Base-by-base conservation (phyloP, 2,888 invertebrate species). In the Kuschelorhynchus macadamiae region DNA sequence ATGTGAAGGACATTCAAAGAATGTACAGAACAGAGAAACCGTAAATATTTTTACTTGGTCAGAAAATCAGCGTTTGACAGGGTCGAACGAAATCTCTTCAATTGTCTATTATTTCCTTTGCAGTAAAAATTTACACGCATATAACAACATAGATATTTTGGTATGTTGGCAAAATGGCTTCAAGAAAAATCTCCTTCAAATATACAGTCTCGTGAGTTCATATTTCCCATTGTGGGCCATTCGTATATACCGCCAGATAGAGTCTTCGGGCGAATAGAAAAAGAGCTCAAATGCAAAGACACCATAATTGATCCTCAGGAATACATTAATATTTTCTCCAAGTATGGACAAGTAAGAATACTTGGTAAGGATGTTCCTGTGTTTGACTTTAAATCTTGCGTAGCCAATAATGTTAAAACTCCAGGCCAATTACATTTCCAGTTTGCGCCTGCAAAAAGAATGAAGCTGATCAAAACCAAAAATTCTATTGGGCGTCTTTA, bases 31-130 rank as follows among this genome's bases (percentile, higher is more conserved):
- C 11, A 36, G 12, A 12, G 36, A 36, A 12, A 36, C 36, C 36
- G 36, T 36, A 3, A 36, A 36, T 36, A 11, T 36, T 12, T 36
- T 36, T 9, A 36, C 36, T 36, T 36, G 36, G 36, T 9, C 11
- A 36, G 36, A 36, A 36, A 36, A 11, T 36, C 11, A 12, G 11
- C 36, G 36, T 3, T 11, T 12, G 11, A 36, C 3, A 36, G 36
- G 12, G 2, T 36, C 36, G 2, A 36, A 36, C 36, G 36, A 12
- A 36, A 36, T 36, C 3, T 36, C 36, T 36, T 36, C 36, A 2
- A 36, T 36, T 36, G 36, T 36, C 36, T 36, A 12, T 36, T n/a
- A 36, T 36, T 36, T 36, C 12, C 36, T 36, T 36, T 36, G 36
- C 12, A 36, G 36, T 12, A 36, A 36, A n/a, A 36, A 36, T 36